Base-by-base conservation (phyloP, 1,140 invertebrate species). In the Bradysia coprophila region DNA sequence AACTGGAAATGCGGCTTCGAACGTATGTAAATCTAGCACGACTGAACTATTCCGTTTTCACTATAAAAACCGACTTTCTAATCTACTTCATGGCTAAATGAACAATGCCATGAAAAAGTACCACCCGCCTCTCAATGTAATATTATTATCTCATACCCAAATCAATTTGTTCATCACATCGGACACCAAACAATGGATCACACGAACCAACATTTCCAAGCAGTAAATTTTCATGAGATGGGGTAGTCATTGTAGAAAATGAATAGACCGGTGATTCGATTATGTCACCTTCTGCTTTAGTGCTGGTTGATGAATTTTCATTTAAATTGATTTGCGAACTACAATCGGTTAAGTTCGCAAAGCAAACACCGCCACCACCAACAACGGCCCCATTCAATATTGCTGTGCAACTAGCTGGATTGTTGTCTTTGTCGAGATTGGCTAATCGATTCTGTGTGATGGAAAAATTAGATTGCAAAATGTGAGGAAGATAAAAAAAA, bases 221-320 rank as follows among this genome's bases (percentile, higher is more conserved):
- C 38, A 48, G 20, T n/a, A n/a, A n/a, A 38, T 44, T 40, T 15
- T 48, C 38, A 18, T 41, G 42, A 4, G 44, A 44, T 6, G 44
- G 41, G 13, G 45, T 36, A 20, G 48, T 42, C 46, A 47, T 47
- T 21, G 36, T 44, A 13, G 42, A 46, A n/a, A 44, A 22, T 22
- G 45, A 34, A 41, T 42, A 41, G 41, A 46, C 43, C 13, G 43
- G 41, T 2, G 47, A 48, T 40, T 48, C 47, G 24, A 48, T 43
- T 34, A 45, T n/a, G n/a, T n/a, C n/a, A n/a, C n/a, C 46, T 39
- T 46, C 45, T 32, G 44, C 46, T 15, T 43, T 45, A 38, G 13
- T 39, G 8, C 11, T 37, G 24, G 9, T 10, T 43, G 41, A 34
- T 16, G 44, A 38, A 28, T 45, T 33, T 18, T 42, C 34, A 31